Base-by-base conservation (phyloP, 64 coral and sea anemone species). In the Montipora capricornis region DNA sequence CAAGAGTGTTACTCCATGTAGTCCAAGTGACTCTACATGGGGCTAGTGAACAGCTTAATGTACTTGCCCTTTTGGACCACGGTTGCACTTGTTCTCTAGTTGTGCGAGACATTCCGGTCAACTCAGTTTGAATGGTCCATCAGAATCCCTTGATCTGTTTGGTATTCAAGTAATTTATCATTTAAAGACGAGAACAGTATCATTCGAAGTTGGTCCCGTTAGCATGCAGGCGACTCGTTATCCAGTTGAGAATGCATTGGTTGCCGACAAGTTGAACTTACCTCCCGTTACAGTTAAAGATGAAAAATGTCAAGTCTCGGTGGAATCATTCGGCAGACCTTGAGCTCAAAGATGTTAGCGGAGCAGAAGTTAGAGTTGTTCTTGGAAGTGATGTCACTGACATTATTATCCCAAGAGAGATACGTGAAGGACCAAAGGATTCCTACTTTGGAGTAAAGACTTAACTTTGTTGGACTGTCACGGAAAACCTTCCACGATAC, bases 51-150 rank as follows among this genome's bases (percentile, higher is more conserved):
- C 76, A 79, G 13, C 20, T 76, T 29, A 48, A 76, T 44, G 24
- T 44, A 2, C 74, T 29, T 29, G 3, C 74, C 57, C 74, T 76
- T 12, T 29, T 76, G 8, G 47, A 78, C 50, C 49, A 47, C 53
- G 49, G 78, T n/a, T 22, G 78, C 53, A 55, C 78, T 80, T 80
- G 78, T 55, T 80, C 78, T n/a, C 78, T 80, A 4, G 20, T 80
- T 80, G 12, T 1, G 9, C 14, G 17, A 55, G 49, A 80, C 19
- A 17, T 80, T 5, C 47, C 78, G 17, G 70, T 13, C 47, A 71
- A 12, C 29, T 87, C 13, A 22, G 8, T 87, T 73, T 51, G 64
- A 66, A 69, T n/a, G 49, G 64, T 49, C 84, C 49, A 6, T 4
- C 48, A 73, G 29, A 26, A 12, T 87, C 48, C 64, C 44, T 51